Conservation (phyloP, 2,888 invertebrate genomes). For the Amiota mariae region DNA sequence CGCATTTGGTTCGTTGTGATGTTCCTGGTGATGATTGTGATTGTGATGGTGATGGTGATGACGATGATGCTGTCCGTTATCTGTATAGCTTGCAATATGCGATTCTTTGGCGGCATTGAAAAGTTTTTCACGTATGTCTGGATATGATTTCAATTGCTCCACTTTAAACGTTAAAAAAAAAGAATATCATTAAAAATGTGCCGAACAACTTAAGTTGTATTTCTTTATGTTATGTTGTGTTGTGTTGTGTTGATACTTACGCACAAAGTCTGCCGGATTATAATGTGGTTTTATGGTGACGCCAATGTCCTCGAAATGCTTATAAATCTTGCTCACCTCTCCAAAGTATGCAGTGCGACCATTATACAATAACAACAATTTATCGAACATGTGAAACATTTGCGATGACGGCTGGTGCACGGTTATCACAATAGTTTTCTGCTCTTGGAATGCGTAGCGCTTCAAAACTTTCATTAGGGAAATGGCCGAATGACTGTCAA, state of each 20-base stretch:
- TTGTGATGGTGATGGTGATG: conserved; percentile 23
- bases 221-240: too few species aligned
- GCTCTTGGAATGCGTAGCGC: conserved; percentile 82
- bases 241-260: too few species aligned
- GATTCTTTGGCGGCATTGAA: conserved; percentile 79
- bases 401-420: conserved; percentile 89
- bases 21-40: conserved; percentile 22
- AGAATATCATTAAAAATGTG: background rate
- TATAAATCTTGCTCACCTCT: conserved; percentile 80
- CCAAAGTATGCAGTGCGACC: conserved; percentile 87
- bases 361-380: conserved; percentile 80
- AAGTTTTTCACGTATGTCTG: conserved; percentile 80
- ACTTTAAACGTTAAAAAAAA: conserved; percentile 74
- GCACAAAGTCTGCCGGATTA: conserved; percentile 88
- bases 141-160: conserved; percentile 83
- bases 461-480: conserved; percentile 83
- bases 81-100: conserved; percentile 73
- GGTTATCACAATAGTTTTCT: conserved; percentile 85
- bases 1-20: conserved; percentile 38
- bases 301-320: conserved; percentile 82
- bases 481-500: conserved; percentile 86
- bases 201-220: background rate
- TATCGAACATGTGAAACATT: conserved; percentile 88
- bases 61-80: conserved; percentile 73
- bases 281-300: conserved; percentile 83